These are phyloP conservation scores for Zaprionus lachaisei DNA, from an alignment of 1,140 invertebrate species.

Conservation along the genomic window DNA sequence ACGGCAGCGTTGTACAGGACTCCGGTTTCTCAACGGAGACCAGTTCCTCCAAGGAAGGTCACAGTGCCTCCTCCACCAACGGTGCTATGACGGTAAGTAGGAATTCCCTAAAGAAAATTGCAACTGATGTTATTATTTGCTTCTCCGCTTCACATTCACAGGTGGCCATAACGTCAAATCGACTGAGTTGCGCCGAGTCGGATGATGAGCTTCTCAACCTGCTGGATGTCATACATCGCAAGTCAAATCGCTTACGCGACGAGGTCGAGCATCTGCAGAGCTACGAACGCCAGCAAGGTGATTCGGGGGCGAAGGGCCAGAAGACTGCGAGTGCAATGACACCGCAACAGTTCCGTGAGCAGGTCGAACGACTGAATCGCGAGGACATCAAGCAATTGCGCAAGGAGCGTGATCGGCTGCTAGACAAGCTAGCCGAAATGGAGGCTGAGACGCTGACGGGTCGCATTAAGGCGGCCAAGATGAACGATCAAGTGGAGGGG, in stretches of 20 bases:
- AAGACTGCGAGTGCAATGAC: constrained; percentile 61
- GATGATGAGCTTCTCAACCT: constrained; percentile 94
- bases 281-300: constrained; percentile 60
- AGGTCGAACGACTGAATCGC: constrained; percentile 79
- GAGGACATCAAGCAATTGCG: constrained; percentile 86
- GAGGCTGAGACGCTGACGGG: constrained; percentile 89
- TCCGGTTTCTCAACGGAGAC: constrained; percentile 94
- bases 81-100: constrained; percentile 79
- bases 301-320: constrained; percentile 25
- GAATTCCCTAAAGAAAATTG: background rate
- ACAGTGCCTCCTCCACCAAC: constrained; percentile 85
- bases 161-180: constrained; percentile 79
- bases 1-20: constrained; percentile 90
- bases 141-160: constrained; percentile 6
- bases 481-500: constrained; percentile 86
- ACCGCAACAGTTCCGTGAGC: constrained; percentile 75
- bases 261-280: constrained; percentile 88
- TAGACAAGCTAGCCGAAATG: constrained; percentile 89
- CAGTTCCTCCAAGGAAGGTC: constrained; percentile 90
- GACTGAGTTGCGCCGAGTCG: constrained; percentile 84
- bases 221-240: constrained; percentile 92
- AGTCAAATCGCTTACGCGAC: constrained; percentile 90
- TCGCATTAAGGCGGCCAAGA: constrained; percentile 87
- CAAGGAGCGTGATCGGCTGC: constrained; percentile 89
- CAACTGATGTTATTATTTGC: background rate